Percentiles rank a stretch among this genome's conserved stretches.
Evolutionary conservation across 2,113 vertebrate species (phyloP).

Genomic region (Cynopterus brachyotis): DNA sequence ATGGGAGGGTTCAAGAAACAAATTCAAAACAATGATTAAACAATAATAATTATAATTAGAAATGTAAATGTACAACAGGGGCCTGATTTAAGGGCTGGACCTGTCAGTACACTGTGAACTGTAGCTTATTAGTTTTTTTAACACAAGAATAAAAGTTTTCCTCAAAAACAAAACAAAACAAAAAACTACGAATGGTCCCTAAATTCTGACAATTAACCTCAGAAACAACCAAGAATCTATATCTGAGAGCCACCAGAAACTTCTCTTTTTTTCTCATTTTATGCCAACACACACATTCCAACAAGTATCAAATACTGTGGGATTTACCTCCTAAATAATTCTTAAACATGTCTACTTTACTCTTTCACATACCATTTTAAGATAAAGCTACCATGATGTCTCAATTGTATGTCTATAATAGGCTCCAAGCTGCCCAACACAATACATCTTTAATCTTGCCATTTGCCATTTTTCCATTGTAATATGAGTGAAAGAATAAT

Average conservation of each 20-base stretch:
- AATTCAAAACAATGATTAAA: background rate
- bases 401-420: background rate
- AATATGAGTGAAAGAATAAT: background rate
- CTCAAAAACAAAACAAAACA: background rate
- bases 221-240: background rate
- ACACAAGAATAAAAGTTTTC: background rate
- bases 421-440: fast-evolving
- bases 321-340: background rate
- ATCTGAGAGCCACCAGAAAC: background rate
- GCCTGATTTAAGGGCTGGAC: background rate
- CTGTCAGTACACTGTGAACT: background rate
- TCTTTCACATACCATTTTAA: background rate
- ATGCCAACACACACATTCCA: background rate
- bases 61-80: background rate
- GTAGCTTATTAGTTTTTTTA: background rate
- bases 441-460: background rate
- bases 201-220: background rate
- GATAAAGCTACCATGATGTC: background rate
- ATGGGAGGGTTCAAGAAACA: background rate
- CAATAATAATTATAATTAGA: background rate
- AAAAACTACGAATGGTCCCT: background rate
- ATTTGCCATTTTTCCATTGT: background rate
- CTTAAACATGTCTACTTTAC: background rate
- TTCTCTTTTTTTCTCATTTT: background rate
- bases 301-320: background rate